Evolutionary conservation across 2,888 invertebrate species (phyloP).

Genomic region (Noctua janthe): DNA sequence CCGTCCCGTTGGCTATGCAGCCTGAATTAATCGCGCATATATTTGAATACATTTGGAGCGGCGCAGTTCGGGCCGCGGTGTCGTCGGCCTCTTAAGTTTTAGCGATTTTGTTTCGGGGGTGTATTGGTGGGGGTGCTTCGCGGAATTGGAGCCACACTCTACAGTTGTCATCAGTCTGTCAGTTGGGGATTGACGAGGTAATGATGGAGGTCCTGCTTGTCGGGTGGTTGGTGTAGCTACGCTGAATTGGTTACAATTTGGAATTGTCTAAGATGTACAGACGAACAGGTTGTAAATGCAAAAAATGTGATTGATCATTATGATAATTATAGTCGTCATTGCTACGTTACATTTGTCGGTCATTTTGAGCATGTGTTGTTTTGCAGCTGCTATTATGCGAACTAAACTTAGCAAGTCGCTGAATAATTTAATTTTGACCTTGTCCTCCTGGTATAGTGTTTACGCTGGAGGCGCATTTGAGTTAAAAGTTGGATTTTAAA

Average conservation of each 20-base stretch:
- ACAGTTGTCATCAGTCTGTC: constrained; percentile 43
- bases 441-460: constrained; percentile 12
- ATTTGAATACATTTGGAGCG: constrained; percentile 89
- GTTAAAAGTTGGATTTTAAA: neutral
- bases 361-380: neutral
- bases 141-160: constrained; percentile 23
- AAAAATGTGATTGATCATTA: neutral
- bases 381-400: neutral
- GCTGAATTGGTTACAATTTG: neutral
- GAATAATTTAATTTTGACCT: constrained; percentile 40
- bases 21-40: constrained; percentile 91
- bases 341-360: neutral
- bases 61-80: constrained; percentile 85
- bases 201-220: constrained; percentile 3
- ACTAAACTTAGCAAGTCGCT: constrained; percentile 10
- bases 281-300: neutral
- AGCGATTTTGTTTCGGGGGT: constrained; percentile 84
- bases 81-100: constrained; percentile 90
- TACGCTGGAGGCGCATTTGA: neutral
- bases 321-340: constrained; percentile 4
- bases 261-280: neutral
- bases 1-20: constrained; percentile 90
- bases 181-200: neutral
- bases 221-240: neutral
- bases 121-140: constrained; percentile 54